Conservation (phyloP, 2,888 invertebrate species). For the Rhogogaster chlorosoma region DNA sequence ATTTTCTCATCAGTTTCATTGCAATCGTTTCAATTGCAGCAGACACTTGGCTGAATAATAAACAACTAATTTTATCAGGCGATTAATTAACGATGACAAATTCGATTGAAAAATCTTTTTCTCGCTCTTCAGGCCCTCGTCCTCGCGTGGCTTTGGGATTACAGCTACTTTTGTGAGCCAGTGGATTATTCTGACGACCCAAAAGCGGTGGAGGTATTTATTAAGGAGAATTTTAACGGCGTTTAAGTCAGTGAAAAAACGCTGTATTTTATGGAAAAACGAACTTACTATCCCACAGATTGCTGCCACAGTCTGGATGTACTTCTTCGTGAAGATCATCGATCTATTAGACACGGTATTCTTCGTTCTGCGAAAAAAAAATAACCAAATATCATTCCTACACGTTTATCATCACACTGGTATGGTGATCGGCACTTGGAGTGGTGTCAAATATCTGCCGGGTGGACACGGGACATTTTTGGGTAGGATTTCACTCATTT, state of each 20-base stretch:
- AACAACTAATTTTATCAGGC: neutral
- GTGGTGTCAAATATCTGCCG: conserved; percentile 81
- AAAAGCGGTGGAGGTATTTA: conserved; percentile 80
- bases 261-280: neutral
- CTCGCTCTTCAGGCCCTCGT: conserved; percentile 65
- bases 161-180: conserved; percentile 86
- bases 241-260: neutral
- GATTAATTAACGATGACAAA: neutral
- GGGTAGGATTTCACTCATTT: conserved; percentile 62
- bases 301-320: conserved; percentile 82
- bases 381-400: conserved; percentile 89
- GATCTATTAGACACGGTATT: conserved; percentile 91
- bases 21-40: neutral
- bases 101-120: neutral
- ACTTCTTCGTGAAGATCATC: conserved; percentile 85
- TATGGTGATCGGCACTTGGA: conserved; percentile 87
- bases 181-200: conserved; percentile 84
- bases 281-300: conserved; percentile 70
- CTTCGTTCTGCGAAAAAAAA: conserved; percentile 91
- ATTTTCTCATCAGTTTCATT: neutral
- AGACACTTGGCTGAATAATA: too few species aligned
- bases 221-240: conserved; percentile 55
- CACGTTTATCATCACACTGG: conserved; percentile 93
- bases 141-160: conserved; percentile 81
- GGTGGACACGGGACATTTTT: conserved; percentile 77